Evolutionary conservation across 64 coral and sea anemone genomes (phyloP).

Genomic region (Stichodactyla mertensii): DNA sequence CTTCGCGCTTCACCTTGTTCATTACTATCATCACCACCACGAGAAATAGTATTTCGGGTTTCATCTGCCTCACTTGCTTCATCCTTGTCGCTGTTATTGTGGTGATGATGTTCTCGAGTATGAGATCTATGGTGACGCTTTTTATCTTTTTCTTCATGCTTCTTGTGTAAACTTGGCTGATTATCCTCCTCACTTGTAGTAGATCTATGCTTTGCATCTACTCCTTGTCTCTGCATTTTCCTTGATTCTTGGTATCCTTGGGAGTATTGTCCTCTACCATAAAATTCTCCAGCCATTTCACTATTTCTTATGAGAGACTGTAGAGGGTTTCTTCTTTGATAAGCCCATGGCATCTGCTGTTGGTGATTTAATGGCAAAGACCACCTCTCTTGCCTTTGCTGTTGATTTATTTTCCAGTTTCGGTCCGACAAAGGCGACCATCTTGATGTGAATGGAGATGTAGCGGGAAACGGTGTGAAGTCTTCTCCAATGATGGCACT

Average conservation of each 20-base stretch:
- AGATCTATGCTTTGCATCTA: background rate
- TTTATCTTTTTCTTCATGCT: background rate
- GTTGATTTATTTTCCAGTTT: background rate
- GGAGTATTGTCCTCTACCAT: background rate
- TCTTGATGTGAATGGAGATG: background rate
- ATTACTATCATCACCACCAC: background rate
- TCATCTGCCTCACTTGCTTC: background rate
- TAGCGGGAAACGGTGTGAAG: background rate
- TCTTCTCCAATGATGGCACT: constrained; percentile 1
- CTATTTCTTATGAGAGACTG: background rate
- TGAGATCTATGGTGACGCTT: background rate
- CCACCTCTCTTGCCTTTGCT: background rate
- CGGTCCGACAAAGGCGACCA: background rate
- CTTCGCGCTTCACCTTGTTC: background rate
- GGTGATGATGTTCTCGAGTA: background rate
- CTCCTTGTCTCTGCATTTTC: background rate
- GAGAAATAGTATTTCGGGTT: background rate
- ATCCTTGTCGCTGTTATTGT: background rate
- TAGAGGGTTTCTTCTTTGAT: background rate
- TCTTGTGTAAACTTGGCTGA: background rate
- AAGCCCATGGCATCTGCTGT: background rate
- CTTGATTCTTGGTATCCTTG: background rate
- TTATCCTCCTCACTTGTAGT: background rate
- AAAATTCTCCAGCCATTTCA: background rate
- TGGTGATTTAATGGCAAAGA: background rate